Evolutionary conservation across 2,888 invertebrate genomes (phyloP).

Genomic region (Dasypolia templi): DNA sequence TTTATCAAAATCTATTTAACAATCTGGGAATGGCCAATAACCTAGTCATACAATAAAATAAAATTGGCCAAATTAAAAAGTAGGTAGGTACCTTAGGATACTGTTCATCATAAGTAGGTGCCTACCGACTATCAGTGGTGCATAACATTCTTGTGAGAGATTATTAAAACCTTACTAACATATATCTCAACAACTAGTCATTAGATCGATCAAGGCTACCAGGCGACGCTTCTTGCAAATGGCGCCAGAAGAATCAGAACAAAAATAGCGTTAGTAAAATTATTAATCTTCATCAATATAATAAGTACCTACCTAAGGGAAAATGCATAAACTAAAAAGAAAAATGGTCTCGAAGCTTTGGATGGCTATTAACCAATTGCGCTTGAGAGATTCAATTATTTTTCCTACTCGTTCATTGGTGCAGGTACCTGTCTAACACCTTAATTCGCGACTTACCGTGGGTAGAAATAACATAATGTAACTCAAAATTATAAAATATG

Average conservation of each 20-base stretch:
- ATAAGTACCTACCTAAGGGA: neutral
- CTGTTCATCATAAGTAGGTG: neutral
- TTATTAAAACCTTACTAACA: neutral
- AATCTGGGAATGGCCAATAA: neutral
- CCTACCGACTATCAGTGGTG: neutral
- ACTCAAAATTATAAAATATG: neutral
- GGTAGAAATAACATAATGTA: neutral
- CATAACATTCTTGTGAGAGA: neutral
- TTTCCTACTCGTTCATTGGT: neutral
- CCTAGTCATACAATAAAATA: slow-evolving; percentile 34
- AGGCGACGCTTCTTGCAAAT: neutral
- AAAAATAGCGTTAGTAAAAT: neutral
- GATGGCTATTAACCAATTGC: neutral
- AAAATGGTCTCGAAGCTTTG: neutral
- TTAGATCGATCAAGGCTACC: neutral
- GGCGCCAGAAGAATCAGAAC: neutral
- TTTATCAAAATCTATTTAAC: neutral
- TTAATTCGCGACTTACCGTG: neutral
- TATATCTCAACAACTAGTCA: slow-evolving; percentile 13
- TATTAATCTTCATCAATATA: neutral
- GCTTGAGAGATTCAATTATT: neutral
- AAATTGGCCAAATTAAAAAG: slow-evolving; percentile 10
- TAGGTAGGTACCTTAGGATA: neutral
- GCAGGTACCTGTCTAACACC: neutral
- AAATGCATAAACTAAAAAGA: neutral